A percentile compares a stretch with the other conserved stretches of the same genome.
Conservation (phyloP, 2,797 vertebrate species). For the Gila robusta region DNA sequence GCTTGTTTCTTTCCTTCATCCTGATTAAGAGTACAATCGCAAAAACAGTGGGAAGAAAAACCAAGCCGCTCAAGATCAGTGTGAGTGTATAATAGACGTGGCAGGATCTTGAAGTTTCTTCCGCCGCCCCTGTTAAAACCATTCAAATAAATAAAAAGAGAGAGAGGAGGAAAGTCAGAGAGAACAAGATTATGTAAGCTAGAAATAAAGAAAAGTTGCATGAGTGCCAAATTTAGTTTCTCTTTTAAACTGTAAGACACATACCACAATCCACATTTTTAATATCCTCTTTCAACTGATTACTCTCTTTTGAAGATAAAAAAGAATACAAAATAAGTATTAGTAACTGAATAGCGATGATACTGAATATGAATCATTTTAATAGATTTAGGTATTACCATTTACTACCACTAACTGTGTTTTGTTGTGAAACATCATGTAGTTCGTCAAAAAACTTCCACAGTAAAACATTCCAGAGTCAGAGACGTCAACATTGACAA, state of each 20-base stretch:
- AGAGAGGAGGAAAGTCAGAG: background rate
- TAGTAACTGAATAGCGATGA: background rate
- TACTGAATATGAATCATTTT: background rate
- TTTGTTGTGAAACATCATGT: conserved; percentile 36
- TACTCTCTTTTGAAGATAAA: background rate
- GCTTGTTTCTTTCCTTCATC: conserved; percentile 18
- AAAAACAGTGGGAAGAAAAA: background rate
- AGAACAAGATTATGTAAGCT: background rate
- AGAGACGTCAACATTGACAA: conserved; percentile 18
- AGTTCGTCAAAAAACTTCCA: conserved; percentile 30
- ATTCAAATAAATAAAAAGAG: background rate
- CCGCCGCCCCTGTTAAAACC: background rate
- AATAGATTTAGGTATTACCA: conserved; percentile 24
- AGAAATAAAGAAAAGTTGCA: background rate
- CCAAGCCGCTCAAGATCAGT: conserved; percentile 16
- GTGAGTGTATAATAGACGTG: conserved; percentile 3
- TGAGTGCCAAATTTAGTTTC: background rate
- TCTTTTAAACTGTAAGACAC: background rate
- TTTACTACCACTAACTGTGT: conserved; percentile 41
- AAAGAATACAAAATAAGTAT: background rate
- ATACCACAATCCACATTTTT: background rate
- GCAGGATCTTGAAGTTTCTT: background rate
- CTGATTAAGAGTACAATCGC: background rate
- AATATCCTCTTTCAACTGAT: background rate
- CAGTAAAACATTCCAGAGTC: conserved; percentile 69